Evolutionary conservation across 1,140 invertebrate species (phyloP), one percentile per base, ranked within the genome.

Genomic region (Battus philenor): DNA sequence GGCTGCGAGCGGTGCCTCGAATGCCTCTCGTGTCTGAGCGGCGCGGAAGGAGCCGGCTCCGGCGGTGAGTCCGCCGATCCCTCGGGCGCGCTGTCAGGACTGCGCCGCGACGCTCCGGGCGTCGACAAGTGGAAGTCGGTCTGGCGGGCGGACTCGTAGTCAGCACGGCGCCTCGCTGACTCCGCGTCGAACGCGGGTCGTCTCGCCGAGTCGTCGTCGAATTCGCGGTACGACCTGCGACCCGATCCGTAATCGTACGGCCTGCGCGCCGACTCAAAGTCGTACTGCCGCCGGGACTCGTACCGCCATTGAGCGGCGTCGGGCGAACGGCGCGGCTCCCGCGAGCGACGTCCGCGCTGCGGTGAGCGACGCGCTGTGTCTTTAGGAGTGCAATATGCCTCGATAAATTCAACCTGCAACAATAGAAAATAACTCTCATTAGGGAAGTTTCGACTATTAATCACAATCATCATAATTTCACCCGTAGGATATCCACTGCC

Each of bases 331-430:
- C 78, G 65, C 4, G 75, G 65, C 32, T 84, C 76, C 22, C 78
- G 53, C 7, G 78, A 80, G 11, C 76, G 73, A 44, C 87, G 73
- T 24, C 56, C 75, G 54, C 76, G 73, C 48, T 73, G 77, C 50
- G 79, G 77, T 1, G 79, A 83, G 9, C 77, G 70, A 9, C 75
- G 68, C n/a, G 77, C 82, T 59, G 86, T 87, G 64, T 90, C 88
- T 18, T 86, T 78, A 4, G 88, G 88, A 56, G 86, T 89, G 60
- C 88, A 89, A 58, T 89, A 89, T 36, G 87, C 86, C 63, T 89
- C 88, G 75, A 90, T 68, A 41, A 90, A 86, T 68, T 89, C 87
- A 61, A 90, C 87, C 89, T 90, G 77, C 6, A 88, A 88, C 65
- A 83, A 82, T 33, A 22, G 6, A 27, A 27, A 27, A 20, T 20